Evolutionary conservation across 2,797 vertebrate species (phyloP), one percentile per base, ranked within the genome.

Genomic region (Onychomys arenicola): DNA sequence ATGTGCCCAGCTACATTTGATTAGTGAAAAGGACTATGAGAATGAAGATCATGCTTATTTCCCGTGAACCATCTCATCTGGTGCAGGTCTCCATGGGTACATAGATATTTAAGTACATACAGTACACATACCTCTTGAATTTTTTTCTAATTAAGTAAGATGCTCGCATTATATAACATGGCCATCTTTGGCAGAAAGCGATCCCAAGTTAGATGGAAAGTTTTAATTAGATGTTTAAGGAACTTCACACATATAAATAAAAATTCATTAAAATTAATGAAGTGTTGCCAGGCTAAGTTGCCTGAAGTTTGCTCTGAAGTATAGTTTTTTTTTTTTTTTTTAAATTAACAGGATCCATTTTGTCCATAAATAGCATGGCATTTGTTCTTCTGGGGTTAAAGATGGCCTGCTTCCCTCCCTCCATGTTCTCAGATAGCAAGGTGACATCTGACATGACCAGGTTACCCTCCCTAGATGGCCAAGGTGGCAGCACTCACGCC

Each of bases 351-450:
- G 86, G 82, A 65, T 89, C 73, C 16, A 81, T 93, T 85, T 91
- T 94, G 55, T 90, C 19, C 27, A 88, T 32, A 81, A 69, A 29
- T 57, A 93, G 57, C 97, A 49, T 63, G 23, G 81, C 55, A 49
- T 59, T 91, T 95, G 80, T 96, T 96, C 87, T 52, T 97, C 88
- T 91, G 82, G 91, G 49, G 71, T 75, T 94, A 92, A 93, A 80
- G 55, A 83, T 59, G 52, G 2, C 34, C 19, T 43, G 9, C 10
- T 81, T 83, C 46, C 25, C 2, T 93, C n/a, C 90, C 16, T 77
- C 37, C 1, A 2, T 13, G 29, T 65, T 52, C 40, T 17, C 16
- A 82, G 88, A 61, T 7, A 69, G 67, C 78, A 86, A 34, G 81
- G 46, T 40, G 14, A 63, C 27, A 65, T 63, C 61, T 63, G 61